These are phyloP conservation scores for Biston stratarius DNA, from an alignment of 2,888 invertebrate species.

Conservation along the genomic window DNA sequence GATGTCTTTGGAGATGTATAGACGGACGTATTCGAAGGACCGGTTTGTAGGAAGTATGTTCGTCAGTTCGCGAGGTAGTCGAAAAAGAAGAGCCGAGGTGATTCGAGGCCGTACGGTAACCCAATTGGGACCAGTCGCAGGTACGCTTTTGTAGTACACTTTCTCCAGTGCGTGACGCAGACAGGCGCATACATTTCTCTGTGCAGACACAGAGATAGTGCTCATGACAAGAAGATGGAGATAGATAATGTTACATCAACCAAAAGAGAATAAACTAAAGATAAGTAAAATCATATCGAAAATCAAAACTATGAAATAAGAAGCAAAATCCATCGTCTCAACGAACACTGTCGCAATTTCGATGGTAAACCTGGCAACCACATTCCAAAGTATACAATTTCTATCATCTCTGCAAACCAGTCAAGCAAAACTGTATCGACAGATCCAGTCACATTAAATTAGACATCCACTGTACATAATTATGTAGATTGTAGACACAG, in stretches of 20 bases:
- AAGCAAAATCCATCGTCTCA: background rate
- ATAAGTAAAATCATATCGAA: conserved; percentile 18
- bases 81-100: conserved; percentile 70
- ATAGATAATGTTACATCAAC: conserved; percentile 2
- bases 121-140: conserved; percentile 82
- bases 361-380: background rate
- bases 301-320: background rate
- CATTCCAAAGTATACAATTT: background rate
- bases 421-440: conserved; percentile 17
- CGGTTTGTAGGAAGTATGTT: conserved; percentile 58
- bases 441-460: conserved; percentile 16
- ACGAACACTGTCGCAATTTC: background rate
- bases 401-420: conserved; percentile 11
- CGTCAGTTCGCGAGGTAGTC: conserved; percentile 47
- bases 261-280: conserved; percentile 9
- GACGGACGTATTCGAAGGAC: conserved; percentile 48
- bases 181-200: conserved; percentile 72
- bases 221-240: conserved; percentile 39
- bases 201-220: conserved; percentile 50
- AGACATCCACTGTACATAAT: conserved; percentile 20
- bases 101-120: conserved; percentile 82
- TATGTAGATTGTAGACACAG: conserved; percentile 38
- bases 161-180: conserved; percentile 82
- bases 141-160: conserved; percentile 81
- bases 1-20: conserved; percentile 41